phyloP scores from a whole-genome alignment of 2,113 vertebrate genomes.

The Phyllostomus discolor region DNA sequence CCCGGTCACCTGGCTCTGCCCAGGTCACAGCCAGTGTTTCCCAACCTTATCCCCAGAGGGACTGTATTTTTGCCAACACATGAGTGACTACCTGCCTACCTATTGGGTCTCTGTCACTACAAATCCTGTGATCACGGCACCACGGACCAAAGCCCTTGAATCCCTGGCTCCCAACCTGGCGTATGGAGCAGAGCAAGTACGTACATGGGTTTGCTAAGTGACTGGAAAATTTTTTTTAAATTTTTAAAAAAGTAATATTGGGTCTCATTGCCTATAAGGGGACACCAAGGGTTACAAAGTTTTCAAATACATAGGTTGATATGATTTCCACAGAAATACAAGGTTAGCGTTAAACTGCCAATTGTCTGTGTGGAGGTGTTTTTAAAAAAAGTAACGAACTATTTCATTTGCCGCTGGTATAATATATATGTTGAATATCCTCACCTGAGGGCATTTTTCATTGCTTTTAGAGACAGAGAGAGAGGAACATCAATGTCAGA shows the following conservation, averaged over 20 bases:
- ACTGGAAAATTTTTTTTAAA: not conserved
- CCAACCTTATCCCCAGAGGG: not conserved
- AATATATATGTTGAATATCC: not conserved
- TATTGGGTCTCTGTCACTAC: not conserved
- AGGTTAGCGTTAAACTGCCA: not conserved
- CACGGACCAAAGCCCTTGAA: too few relatives aligned
- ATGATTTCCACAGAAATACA: not conserved
- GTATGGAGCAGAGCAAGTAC: fast-evolving
- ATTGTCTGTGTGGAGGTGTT: not conserved
- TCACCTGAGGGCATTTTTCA: too few relatives aligned
- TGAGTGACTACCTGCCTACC: not conserved
- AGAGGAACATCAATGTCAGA: too few relatives aligned
- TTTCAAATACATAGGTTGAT: not conserved
- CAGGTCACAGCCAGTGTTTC: not conserved
- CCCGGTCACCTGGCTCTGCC: too few relatives aligned
- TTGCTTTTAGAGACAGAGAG: too few relatives aligned
- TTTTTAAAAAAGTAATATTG: not conserved
- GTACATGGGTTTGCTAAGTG: not conserved
- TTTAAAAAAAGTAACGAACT: not conserved
- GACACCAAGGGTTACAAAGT: not conserved
- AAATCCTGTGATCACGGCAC: not conserved
- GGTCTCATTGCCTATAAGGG: not conserved
- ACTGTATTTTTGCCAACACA: too few relatives aligned
- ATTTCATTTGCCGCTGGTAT: not conserved
- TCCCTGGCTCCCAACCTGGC: fast-evolving